A percentile compares a stretch with the other conserved stretches of the same genome.
Conservation (phyloP, 2,797 vertebrate species). For the Philypnodon macrostomus region DNA sequence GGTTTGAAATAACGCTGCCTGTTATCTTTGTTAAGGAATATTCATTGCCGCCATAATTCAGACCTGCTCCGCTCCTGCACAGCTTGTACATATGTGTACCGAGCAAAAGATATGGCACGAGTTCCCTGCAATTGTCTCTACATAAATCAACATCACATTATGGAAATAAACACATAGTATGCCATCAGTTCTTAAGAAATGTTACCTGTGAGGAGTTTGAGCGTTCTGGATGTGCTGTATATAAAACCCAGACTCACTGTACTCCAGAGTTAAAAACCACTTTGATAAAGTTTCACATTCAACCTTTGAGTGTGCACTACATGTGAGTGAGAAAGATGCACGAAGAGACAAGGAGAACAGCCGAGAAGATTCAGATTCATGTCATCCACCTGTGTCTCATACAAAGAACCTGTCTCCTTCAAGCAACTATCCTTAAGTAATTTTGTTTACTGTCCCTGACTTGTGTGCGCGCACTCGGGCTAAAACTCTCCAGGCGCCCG, state of each 20-base stretch:
- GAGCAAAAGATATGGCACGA: conserved; percentile 42
- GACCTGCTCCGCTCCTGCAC: conserved; percentile 45
- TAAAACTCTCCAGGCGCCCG: conserved; percentile 68
- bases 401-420: conserved; percentile 68
- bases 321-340: conserved; percentile 16
- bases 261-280: conserved; percentile 43
- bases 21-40: conserved; percentile 64
- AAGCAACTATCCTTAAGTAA: conserved; percentile 70
- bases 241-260: too few relatives aligned
- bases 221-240: conserved; percentile 19
- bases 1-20: conserved; percentile 52
- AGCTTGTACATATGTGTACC: conserved; percentile 49
- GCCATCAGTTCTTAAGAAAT: conserved; percentile 32
- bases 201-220: conserved; percentile 32
- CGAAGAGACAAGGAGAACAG: conserved; percentile 45
- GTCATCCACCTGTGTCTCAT: conserved; percentile 49
- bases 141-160: conserved; percentile 72
- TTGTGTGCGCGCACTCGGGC: conserved; percentile 51
- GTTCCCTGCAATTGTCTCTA: conserved; percentile 57
- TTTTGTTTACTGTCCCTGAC: conserved; percentile 70
- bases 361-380: conserved; percentile 41
- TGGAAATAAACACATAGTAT: conserved; percentile 64
- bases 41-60: conserved; percentile 72
- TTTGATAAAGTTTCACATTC: conserved; percentile 62
- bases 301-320: conserved; percentile 23